phyloP scores from a whole-genome alignment of 2,113 vertebrate species.

The Cyphomyrus discorhynchus region DNA sequence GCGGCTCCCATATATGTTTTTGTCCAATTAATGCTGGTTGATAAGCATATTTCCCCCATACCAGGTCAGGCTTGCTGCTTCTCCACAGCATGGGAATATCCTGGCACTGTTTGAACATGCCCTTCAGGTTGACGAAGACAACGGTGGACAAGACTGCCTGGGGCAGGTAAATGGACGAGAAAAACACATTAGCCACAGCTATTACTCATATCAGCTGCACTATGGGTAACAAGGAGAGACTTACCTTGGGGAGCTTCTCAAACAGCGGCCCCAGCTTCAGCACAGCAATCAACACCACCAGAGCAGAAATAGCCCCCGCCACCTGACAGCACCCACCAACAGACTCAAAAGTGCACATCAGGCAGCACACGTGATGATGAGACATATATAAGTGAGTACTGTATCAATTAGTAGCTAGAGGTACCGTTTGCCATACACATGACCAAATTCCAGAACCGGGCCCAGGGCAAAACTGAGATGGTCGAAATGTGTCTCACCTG shows the following conservation, averaged over 20 bases:
- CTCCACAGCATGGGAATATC: conserved; percentile 76
- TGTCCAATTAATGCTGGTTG: conserved; percentile 48
- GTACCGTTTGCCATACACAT: neutral
- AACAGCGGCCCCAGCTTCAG: conserved; percentile 86
- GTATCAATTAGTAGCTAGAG: neutral
- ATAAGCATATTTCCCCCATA: conserved; percentile 55
- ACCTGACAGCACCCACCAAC: conserved; percentile 58
- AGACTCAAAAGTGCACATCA: conserved; percentile 15
- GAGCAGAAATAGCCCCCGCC: conserved; percentile 67
- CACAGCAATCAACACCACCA: conserved; percentile 82
- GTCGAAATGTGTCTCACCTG: conserved; percentile 59
- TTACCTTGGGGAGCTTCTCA: conserved; percentile 83
- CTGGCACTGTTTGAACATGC: conserved; percentile 79
- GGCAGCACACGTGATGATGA: neutral
- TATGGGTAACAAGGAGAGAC: neutral
- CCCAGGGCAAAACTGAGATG: neutral
- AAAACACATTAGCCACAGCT: neutral
- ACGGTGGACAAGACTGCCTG: conserved; percentile 79
- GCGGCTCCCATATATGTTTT: neutral
- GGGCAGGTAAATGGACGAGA: conserved; percentile 7
- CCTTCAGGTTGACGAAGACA: conserved; percentile 83
- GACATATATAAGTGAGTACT: neutral
- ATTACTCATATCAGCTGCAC: conserved; percentile 43
- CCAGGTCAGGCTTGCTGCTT: conserved; percentile 75
- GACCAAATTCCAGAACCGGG: neutral